Evolutionary conservation across 2,797 vertebrate genomes (phyloP).

Genomic region (Coccyzus lansbergi): DNA sequence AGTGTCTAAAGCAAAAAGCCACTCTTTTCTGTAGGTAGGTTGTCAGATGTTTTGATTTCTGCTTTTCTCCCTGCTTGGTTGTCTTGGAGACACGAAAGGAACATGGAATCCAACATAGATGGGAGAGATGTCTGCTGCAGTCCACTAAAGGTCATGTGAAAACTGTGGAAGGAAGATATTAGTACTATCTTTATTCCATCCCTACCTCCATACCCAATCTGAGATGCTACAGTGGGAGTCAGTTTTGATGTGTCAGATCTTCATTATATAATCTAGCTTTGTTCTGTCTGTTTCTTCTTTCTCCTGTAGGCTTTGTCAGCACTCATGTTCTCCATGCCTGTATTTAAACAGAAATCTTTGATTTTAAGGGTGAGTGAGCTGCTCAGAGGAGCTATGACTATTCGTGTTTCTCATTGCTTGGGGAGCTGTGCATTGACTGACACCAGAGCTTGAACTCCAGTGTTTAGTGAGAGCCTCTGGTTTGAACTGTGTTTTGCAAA

Average conservation of each 20-base stretch:
- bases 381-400: not conserved
- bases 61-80: slow-evolving; percentile 5
- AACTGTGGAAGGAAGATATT: not conserved
- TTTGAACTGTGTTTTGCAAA: not conserved
- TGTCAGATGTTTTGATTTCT: slow-evolving; percentile 50
- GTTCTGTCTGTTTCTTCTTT: not conserved
- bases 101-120: not conserved
- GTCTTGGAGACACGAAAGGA: not conserved
- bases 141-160: not conserved
- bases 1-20: slow-evolving; percentile 41
- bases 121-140: not conserved
- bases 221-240: not conserved
- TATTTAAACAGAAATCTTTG: not conserved
- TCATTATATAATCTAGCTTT: not conserved
- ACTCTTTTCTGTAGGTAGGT: not conserved
- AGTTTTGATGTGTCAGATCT: not conserved
- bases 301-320: not conserved
- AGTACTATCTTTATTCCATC: not conserved
- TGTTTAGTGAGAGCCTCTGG: not conserved
- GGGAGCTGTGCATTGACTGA: not conserved
- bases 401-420: not conserved
- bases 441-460: not conserved
- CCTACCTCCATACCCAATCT: not conserved
- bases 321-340: rapidly evolving
- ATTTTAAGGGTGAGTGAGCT: not conserved